Evolutionary conservation across 2,888 invertebrate genomes (phyloP).

Genomic region (Lasioglossum leucozonium): DNA sequence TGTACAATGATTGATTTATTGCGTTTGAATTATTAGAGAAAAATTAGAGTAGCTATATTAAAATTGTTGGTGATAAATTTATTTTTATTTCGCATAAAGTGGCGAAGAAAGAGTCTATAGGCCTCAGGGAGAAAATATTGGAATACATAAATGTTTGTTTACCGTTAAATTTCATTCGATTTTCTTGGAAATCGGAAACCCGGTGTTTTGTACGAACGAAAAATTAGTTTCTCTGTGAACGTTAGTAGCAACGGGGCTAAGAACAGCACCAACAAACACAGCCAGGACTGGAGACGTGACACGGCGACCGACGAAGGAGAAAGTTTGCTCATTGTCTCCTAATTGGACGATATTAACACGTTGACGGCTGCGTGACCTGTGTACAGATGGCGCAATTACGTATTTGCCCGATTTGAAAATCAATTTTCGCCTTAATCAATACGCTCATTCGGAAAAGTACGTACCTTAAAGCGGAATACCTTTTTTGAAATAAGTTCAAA

Average conservation of each 20-base stretch:
- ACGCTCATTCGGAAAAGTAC: neutral
- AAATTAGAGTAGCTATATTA: too few species aligned
- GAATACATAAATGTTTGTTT: neutral
- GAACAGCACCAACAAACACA: neutral
- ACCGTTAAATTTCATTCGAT: neutral
- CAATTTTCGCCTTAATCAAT: neutral
- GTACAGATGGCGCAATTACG: neutral
- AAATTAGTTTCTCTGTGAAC: neutral
- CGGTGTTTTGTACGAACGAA: neutral
- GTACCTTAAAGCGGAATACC: neutral
- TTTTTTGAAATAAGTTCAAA: neutral
- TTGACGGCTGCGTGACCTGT: neutral
- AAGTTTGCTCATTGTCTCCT: slow-evolving; percentile 3
- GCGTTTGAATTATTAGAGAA: too few species aligned
- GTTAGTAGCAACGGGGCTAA: neutral
- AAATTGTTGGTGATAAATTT: too few species aligned
- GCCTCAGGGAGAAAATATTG: neutral
- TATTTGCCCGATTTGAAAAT: neutral
- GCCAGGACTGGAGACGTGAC: neutral
- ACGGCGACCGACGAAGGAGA: neutral
- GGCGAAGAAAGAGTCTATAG: too few species aligned
- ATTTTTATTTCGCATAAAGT: too few species aligned
- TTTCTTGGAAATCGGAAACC: neutral
- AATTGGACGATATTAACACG: slow-evolving; percentile 1
- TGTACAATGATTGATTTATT: too few species aligned